Conservation (phyloP, 2,113 vertebrate genomes). For the Atherinomorus stipes region DNA sequence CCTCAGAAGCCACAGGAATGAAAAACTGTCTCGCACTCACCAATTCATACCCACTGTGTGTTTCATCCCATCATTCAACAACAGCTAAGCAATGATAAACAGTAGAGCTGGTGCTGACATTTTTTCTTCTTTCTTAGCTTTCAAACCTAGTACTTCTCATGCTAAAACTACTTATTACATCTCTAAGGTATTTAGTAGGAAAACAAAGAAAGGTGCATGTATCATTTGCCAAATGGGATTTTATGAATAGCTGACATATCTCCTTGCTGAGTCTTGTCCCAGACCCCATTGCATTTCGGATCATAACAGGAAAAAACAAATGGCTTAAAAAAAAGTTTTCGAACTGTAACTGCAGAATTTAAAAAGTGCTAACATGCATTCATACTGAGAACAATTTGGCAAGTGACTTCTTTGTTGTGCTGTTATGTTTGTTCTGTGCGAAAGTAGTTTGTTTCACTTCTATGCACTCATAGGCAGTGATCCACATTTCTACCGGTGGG, state of each 20-base stretch:
- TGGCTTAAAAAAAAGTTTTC: background rate
- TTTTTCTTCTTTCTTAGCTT: constrained; percentile 12
- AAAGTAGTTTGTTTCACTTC: constrained; percentile 1
- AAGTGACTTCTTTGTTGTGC: background rate
- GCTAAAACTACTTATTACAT: background rate
- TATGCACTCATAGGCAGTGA: no score
- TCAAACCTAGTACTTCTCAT: background rate
- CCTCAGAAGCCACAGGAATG: constrained; percentile 1
- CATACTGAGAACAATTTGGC: background rate
- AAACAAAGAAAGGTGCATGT: background rate
- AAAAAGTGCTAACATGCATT: background rate
- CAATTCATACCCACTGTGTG: background rate
- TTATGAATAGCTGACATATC: background rate
- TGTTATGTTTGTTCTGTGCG: background rate
- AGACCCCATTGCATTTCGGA: background rate
- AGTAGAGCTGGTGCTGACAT: constrained; percentile 16
- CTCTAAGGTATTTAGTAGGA: background rate
- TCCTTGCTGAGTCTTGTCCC: background rate
- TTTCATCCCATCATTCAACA: constrained; percentile 9
- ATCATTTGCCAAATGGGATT: background rate
- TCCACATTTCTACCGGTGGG: no score
- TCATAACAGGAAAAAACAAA: no score
- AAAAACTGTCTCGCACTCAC: background rate
- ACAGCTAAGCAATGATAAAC: background rate
- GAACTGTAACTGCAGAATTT: constrained; percentile 7